A percentile compares a stretch with the other conserved stretches of the same genome.
Evolutionary conservation across 2,888 invertebrate species (phyloP).

Genomic region (Pomacea canaliculata): DNA sequence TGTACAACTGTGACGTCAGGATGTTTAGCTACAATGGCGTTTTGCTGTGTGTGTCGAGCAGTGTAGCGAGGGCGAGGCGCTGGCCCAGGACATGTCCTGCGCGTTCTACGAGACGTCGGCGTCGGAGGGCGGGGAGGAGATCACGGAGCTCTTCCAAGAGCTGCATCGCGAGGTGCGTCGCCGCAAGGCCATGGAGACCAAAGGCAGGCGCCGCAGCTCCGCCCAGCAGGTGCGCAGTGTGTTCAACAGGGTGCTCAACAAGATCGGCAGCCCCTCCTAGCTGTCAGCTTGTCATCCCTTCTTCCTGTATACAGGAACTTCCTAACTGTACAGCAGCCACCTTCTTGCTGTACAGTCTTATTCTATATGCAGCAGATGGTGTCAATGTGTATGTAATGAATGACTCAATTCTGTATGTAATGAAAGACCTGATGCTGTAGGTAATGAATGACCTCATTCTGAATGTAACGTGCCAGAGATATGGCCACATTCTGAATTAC

Average conservation of each 20-base stretch:
- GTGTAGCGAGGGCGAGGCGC: conserved; percentile 56
- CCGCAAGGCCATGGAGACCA: conserved; percentile 57
- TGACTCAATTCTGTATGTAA: not conserved
- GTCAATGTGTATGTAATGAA: not conserved
- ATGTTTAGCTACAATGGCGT: too few relatives aligned
- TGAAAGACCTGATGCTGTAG: not conserved
- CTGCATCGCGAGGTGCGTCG: conserved; percentile 65
- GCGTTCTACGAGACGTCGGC: conserved; percentile 67
- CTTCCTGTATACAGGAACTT: not conserved
- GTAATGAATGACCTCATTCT: too few relatives aligned
- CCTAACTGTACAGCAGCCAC: too few relatives aligned
- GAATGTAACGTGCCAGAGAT: too few relatives aligned
- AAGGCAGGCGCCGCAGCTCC: conserved; percentile 63
- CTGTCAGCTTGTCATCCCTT: not conserved
- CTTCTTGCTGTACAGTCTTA: too few relatives aligned
- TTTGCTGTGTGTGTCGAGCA: not conserved
- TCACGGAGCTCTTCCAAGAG: conserved; percentile 66
- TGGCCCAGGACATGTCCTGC: conserved; percentile 63
- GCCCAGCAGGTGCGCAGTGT: conserved; percentile 61
- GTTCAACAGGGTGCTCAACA: conserved; percentile 49
- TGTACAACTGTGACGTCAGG: too few relatives aligned
- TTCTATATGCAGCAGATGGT: too few relatives aligned
- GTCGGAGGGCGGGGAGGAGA: conserved; percentile 65
- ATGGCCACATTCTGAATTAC: too few relatives aligned
- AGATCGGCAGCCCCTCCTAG: conserved; percentile 39